Base-by-base conservation (phyloP, 2,113 vertebrate genomes). In the Puffinus mauretanicus region DNA sequence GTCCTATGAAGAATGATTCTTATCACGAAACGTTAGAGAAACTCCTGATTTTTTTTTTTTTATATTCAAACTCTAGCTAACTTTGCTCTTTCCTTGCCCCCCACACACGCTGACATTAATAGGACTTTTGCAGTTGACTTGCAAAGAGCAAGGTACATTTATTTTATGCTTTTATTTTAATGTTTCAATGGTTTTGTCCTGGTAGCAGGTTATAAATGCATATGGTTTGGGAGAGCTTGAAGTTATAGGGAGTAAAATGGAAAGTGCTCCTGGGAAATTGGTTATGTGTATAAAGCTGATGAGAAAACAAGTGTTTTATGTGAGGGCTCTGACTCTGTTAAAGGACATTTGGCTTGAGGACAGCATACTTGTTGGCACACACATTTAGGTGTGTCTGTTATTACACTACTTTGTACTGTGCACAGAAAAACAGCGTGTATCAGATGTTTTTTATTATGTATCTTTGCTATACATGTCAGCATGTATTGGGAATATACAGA, bases 261-360 rank as follows among this genome's bases (percentile, higher is more conserved):
- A 71, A 86, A 95, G 57, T 93, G 66, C 49, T 95, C 10, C 40
- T 44, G 40, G 19, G 54, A 61, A 80, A 79, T 55, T 22, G 52
- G 40, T 57, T 71, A 42, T 90, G 87, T 85, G 66, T 65, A 55
- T 87, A 76, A 85, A 82, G 70, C 44, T 87, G 57, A 75, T 89
- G 81, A 72, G 78, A 85, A 79, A 71, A 94, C n/a, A 93, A 84
- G 29, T 36, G 57, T 61, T 96, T 95, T 88, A 79, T 91, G 51
- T 51, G 69, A 86, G 61, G 65, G 70, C 16, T 88, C 44, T 84
- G 57, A 84, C 57, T 93, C 75, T 86, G n/a, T 77, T 94, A 87
- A 84, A 44, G 66, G 47, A 29, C 46, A 22, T 72, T 87, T 87
- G 58, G 47, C 86, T 95, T 0, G 0, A 89, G 61, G 61, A 82